phyloP scores from a whole-genome alignment of 2,113 vertebrate species.

The Xenopus borealis region DNA sequence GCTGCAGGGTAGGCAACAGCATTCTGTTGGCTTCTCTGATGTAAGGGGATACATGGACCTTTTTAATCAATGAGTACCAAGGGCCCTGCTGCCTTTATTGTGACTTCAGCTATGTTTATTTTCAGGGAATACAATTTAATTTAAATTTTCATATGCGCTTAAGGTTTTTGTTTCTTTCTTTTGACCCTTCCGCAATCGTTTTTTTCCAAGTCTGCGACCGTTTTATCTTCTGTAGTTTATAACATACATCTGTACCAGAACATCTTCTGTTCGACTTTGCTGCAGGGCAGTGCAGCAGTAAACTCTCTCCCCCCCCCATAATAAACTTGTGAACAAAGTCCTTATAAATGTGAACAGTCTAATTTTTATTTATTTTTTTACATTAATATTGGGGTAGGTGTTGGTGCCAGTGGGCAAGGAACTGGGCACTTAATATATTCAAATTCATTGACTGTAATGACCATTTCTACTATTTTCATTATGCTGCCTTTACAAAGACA shows the following conservation, averaged over 20 bases:
- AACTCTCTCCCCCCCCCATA: conserved; percentile 58
- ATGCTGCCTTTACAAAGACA: too few species aligned
- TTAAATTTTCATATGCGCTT: conserved; percentile 72
- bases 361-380: not conserved
- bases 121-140: conserved; percentile 81
- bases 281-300: conserved; percentile 69
- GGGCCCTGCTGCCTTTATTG: conserved; percentile 64
- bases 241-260: conserved; percentile 71
- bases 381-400: too few species aligned
- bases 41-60: conserved; percentile 70
- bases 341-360: conserved; percentile 64
- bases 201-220: conserved; percentile 53
- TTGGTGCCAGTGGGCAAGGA: too few species aligned
- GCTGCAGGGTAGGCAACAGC: not conserved
- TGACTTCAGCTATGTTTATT: conserved; percentile 72
- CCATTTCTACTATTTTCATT: too few species aligned
- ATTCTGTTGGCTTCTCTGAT: conserved; percentile 2
- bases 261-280: conserved; percentile 70
- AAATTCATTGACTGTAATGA: too few species aligned
- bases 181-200: conserved; percentile 39
- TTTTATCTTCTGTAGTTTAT: conserved; percentile 71
- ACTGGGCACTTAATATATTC: too few species aligned
- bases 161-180: conserved; percentile 54
- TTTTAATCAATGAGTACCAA: conserved; percentile 73
- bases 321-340: conserved; percentile 81